Evolutionary conservation across 2,888 invertebrate species (phyloP).

Genomic region (Yponomeuta sedellus): DNA sequence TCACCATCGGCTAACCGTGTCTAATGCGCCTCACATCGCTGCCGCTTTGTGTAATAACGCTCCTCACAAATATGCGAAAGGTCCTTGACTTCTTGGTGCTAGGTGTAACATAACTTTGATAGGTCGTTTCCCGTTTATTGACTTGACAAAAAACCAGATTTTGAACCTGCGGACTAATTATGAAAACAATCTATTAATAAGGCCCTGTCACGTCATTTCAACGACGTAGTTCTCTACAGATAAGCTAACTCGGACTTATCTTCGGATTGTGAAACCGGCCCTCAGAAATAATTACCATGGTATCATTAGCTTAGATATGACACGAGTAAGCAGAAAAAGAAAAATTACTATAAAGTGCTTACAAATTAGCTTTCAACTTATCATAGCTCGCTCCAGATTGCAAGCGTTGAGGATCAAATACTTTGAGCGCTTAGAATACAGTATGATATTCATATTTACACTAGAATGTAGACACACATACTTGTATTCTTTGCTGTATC

Average conservation of each 20-base stretch:
- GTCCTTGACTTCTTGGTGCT: slow-evolving; percentile 49
- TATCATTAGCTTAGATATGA: background rate
- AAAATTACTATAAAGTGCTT: background rate
- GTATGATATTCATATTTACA: background rate
- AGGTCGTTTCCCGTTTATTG: slow-evolving; percentile 41
- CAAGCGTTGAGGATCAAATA: background rate
- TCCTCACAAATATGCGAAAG: slow-evolving; percentile 45
- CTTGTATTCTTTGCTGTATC: background rate
- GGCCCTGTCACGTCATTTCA: too few relatives aligned
- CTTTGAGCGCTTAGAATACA: background rate
- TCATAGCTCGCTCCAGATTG: background rate
- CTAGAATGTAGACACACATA: background rate
- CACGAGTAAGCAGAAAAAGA: background rate
- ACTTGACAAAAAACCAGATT: background rate
- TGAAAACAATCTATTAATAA: too few relatives aligned
- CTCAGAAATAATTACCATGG: too few relatives aligned
- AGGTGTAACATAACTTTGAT: slow-evolving; percentile 42
- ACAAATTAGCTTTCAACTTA: background rate
- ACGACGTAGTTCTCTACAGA: too few relatives aligned
- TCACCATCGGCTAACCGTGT: slow-evolving; percentile 47
- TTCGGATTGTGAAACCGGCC: too few relatives aligned
- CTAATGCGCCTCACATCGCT: slow-evolving; percentile 46
- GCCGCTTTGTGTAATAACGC: slow-evolving; percentile 24
- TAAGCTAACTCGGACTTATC: too few relatives aligned
- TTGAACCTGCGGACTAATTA: background rate